These are phyloP conservation scores for Yasuhikotakia modesta DNA, from an alignment of 2,797 vertebrate species.

Conservation along the genomic window DNA sequence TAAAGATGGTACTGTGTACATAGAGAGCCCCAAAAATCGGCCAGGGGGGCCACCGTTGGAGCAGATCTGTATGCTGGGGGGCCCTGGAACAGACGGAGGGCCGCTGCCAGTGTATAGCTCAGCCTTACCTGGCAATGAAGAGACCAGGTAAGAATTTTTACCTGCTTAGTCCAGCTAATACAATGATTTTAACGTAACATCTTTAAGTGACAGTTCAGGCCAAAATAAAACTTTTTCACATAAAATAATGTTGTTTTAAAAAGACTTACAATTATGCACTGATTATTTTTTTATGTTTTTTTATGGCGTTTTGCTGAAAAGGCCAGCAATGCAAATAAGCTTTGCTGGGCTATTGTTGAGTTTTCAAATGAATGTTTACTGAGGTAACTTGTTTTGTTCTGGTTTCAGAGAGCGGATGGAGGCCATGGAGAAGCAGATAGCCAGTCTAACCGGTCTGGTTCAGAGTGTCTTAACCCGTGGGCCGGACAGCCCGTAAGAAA, in stretches of 20 bases:
- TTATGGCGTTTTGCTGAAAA: too few relatives aligned
- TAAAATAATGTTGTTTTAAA: too few relatives aligned
- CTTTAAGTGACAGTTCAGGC: too few relatives aligned
- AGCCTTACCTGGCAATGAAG: conserved; percentile 85
- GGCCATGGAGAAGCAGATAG: conserved; percentile 99
- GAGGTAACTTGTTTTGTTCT: conserved; percentile 2
- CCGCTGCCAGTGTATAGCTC: conserved; percentile 77
- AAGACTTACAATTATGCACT: too few relatives aligned
- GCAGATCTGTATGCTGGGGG: conserved; percentile 85
- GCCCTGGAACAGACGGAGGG: conserved; percentile 69
- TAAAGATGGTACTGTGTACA: conserved; percentile 90
- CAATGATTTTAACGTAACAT: too few relatives aligned
- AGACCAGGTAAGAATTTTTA: conserved; percentile 86
- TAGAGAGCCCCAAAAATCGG: conserved; percentile 84
- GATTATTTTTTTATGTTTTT: too few relatives aligned
- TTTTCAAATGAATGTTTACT: background rate
- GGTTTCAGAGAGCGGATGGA: conserved; percentile 91
- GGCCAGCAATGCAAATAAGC: too few relatives aligned
- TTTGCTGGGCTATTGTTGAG: background rate
- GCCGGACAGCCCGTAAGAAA: conserved; percentile 84
- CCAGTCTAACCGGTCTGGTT: conserved; percentile 93
- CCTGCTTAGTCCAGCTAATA: too few relatives aligned
- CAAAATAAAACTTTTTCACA: too few relatives aligned
- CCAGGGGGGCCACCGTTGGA: conserved; percentile 73
- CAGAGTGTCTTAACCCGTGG: conserved; percentile 92